Conservation (phyloP, 2,888 invertebrate species). For the Hydropsyche betteni region DNA sequence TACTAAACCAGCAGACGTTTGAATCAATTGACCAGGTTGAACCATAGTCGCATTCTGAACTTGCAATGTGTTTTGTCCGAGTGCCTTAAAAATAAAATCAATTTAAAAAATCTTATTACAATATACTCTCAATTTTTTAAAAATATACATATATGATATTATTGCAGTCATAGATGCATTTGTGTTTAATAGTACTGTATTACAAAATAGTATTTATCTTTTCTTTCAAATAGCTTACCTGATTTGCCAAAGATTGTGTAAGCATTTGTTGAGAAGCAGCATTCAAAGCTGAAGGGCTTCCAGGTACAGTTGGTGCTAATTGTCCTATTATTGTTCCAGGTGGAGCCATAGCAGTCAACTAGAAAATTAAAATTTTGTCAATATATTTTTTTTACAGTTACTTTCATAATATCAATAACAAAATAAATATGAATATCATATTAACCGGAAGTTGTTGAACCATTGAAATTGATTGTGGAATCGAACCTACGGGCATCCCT, state of each 20-base stretch:
- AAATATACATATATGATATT: not conserved
- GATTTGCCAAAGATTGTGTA: constrained; percentile 25
- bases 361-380: constrained; percentile 48
- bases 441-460: constrained; percentile 70
- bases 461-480: constrained; percentile 53
- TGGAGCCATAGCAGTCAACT: constrained; percentile 65
- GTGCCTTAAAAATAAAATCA: constrained; percentile 28
- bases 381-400: constrained; percentile 16
- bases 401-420: not conserved
- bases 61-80: constrained; percentile 29
- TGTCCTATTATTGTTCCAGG: constrained; percentile 63
- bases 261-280: constrained; percentile 35
- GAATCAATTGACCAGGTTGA: constrained; percentile 58
- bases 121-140: not conserved
- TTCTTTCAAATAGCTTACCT: constrained; percentile 6
- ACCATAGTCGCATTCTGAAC: constrained; percentile 54
- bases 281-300: constrained; percentile 50
- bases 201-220: too few species aligned
- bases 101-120: not conserved
- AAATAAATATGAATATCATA: not conserved
- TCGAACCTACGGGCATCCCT: constrained; percentile 60
- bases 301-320: constrained; percentile 55
- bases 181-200: too few species aligned
- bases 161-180: not conserved
- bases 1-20: constrained; percentile 61